Evolutionary conservation across 1,140 invertebrate species (phyloP), one percentile per base, ranked within the genome.

Genomic region (Agrilus planipennis): DNA sequence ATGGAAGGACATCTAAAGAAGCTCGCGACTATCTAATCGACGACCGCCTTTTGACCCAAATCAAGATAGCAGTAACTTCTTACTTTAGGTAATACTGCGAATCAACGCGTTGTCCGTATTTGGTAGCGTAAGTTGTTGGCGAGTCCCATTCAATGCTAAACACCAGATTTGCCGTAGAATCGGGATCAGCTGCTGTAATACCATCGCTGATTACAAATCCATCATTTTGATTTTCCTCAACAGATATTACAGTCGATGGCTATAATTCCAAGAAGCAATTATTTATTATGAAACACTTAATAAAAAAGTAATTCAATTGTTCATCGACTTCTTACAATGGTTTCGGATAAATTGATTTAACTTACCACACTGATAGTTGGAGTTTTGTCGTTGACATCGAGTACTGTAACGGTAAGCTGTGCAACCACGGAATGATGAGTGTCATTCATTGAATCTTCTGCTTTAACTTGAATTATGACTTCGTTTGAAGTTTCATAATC

Each of bases 311-410:
- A 9, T 27, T 9, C 12, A 9, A 27, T 27, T 12, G 23, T 7
- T 27, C 7, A 27, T 27, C 7, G 23, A 27, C 7, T 12, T 7
- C 7, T 12, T 27, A 9, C 7, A 27, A 27, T 9, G 7, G 7
- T 27, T 27, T 27, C 23, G 7, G 23, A 27, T 9, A 27, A 27
- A 9, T 27, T 7, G 12, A 27, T 12, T 27, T 27, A 7, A 42
- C 48, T 59, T 55, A 68, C 65, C 55, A 64, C 48, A 39, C 42
- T 45, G 21, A 75, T 55, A 17, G 57, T 62, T 7, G 74, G 74
- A 2, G 67, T 67, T 22, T 69, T 68, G 44, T 75, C 73, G 52
- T 76, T 76, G 39, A 75, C 63, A 49, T 75, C 73, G 1, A 57
- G 47, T 0, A 76, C 54, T 34, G 62, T 60, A 4, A 76, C 70